Evolutionary conservation across 2,888 invertebrate genomes (phyloP).

Genomic region (Zygaena filipendulae): DNA sequence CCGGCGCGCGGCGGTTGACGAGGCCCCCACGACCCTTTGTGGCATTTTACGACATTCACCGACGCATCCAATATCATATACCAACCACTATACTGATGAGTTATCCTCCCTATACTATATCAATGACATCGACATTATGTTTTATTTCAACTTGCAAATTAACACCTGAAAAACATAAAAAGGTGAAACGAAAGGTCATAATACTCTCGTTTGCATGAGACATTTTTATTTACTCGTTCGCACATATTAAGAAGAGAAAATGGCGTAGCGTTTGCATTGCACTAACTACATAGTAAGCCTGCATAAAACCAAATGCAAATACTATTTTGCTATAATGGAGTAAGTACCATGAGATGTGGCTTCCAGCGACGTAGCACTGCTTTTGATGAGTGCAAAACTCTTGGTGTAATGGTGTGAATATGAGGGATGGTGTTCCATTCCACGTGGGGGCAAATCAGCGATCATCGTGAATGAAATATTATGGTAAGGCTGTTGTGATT

Average conservation of each 20-base stretch:
- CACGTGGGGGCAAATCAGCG: conserved; percentile 39
- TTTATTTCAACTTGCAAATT: too few relatives aligned
- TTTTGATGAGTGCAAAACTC: conserved; percentile 21
- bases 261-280: too few relatives aligned
- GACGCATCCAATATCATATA: too few relatives aligned
- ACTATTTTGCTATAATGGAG: conserved; percentile 2
- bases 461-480: conserved; percentile 52
- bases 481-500: conserved; percentile 28
- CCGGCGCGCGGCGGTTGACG: conserved; percentile 20
- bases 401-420: too few relatives aligned
- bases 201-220: too few relatives aligned
- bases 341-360: conserved; percentile 11
- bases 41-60: conserved; percentile 30
- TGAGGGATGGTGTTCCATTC: conserved; percentile 30
- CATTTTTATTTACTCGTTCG: too few relatives aligned
- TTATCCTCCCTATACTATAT: too few relatives aligned
- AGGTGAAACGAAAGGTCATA: too few relatives aligned
- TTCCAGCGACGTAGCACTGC: conserved; percentile 22
- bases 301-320: conserved; percentile 33
- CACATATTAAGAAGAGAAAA: too few relatives aligned
- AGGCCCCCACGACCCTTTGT: conserved; percentile 31
- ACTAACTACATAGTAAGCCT: conserved; percentile 30
- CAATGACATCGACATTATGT: too few relatives aligned
- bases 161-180: too few relatives aligned
- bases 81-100: too few relatives aligned